phyloP scores from a whole-genome alignment of 2,113 vertebrate species.

The Raphicerus campestris region DNA sequence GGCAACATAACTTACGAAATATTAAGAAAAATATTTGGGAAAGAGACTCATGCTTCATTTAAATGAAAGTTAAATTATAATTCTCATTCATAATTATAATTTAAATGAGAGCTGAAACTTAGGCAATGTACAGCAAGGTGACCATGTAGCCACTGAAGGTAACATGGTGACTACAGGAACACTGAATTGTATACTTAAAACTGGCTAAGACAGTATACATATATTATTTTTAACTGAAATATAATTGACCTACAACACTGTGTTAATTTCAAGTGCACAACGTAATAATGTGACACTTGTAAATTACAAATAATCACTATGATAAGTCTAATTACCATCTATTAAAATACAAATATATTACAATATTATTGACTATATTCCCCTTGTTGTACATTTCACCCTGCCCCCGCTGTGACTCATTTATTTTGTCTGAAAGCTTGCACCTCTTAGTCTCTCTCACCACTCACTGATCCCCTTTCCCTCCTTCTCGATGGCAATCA shows the following conservation, averaged over 20 bases:
- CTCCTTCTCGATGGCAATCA: not conserved
- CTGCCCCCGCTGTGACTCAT: not conserved
- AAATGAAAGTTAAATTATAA: slow-evolving; percentile 15
- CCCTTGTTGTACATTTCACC: not conserved
- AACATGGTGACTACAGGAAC: not conserved
- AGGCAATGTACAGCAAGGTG: not conserved
- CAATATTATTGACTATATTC: not conserved
- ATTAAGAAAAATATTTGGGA: not conserved
- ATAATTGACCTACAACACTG: not conserved
- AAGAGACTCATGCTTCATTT: not conserved
- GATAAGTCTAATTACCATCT: not conserved
- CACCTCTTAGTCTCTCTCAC: not conserved
- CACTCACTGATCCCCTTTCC: not conserved
- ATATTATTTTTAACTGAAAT: not conserved
- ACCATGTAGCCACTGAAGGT: not conserved
- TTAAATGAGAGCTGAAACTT: slow-evolving; percentile 20
- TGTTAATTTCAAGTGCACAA: not conserved
- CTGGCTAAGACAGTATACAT: not conserved
- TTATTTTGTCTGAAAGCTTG: not conserved
- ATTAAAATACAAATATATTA: not conserved
- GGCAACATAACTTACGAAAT: not conserved
- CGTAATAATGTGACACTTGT: not conserved
- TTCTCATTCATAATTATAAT: not conserved
- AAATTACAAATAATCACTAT: not conserved
- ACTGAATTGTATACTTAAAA: not conserved